These are phyloP conservation scores for Hippolais icterina DNA, from an alignment of 2,113 vertebrate species.

Conservation along the genomic window DNA sequence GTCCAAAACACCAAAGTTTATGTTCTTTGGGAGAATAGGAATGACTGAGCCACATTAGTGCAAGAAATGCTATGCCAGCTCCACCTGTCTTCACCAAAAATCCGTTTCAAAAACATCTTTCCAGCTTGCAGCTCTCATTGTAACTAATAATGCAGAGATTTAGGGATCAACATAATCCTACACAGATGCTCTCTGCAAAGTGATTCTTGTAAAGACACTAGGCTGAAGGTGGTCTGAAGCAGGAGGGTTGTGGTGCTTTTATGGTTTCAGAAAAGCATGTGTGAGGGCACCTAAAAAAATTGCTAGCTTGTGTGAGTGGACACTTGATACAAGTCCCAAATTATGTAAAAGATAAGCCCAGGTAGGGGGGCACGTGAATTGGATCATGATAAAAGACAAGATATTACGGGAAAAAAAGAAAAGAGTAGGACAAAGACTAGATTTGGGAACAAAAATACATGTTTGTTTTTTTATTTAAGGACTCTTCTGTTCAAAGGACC, in stretches of 20 bases:
- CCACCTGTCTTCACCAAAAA: background rate
- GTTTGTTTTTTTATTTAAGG: background rate
- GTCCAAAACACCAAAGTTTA: background rate
- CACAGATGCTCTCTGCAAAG: background rate
- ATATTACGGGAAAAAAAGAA: background rate
- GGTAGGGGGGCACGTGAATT: background rate
- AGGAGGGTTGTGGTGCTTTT: background rate
- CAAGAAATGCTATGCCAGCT: background rate
- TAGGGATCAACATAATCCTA: background rate
- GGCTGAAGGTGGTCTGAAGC: background rate
- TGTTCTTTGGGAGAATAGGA: background rate
- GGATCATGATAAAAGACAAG: background rate
- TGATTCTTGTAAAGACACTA: background rate
- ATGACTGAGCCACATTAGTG: background rate
- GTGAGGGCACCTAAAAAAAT: background rate
- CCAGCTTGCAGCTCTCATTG: background rate
- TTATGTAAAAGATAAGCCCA: background rate
- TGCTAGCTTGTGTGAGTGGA: background rate
- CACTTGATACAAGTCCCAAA: background rate
- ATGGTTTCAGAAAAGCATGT: background rate
- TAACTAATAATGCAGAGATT: background rate
- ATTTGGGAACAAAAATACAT: background rate
- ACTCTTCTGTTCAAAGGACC: background rate
- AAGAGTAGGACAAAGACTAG: background rate
- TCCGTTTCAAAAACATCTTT: background rate